Evolutionary conservation across 2,888 invertebrate species (phyloP).

Genomic region (Cerastis rubricosa): DNA sequence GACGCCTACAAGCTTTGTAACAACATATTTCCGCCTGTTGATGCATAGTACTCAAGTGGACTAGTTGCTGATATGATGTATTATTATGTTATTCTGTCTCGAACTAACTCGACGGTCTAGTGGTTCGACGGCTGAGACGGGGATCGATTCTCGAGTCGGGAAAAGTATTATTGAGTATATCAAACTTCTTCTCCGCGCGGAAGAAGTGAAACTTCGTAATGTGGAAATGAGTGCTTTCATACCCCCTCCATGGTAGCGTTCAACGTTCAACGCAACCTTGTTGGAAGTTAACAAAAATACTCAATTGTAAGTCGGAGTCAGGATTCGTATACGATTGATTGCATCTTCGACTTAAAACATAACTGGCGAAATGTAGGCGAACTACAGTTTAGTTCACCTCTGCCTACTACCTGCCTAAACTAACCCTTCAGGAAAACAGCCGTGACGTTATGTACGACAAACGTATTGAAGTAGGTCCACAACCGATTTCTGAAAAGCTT

Average conservation of each 20-base stretch:
- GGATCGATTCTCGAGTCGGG: background rate
- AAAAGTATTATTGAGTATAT: too few relatives aligned
- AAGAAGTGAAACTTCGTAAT: too few relatives aligned
- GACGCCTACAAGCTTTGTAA: slow-evolving; percentile 49
- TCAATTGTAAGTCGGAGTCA: background rate
- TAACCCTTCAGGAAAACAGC: background rate
- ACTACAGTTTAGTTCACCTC: background rate
- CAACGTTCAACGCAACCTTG: too few relatives aligned
- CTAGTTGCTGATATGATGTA: slow-evolving; percentile 31
- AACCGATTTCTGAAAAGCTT: background rate
- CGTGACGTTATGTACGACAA: background rate
- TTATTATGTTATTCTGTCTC: slow-evolving; percentile 15
- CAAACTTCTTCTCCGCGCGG: too few relatives aligned
- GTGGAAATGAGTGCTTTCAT: too few relatives aligned
- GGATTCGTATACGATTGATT: background rate
- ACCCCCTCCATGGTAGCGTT: too few relatives aligned
- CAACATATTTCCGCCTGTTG: slow-evolving; percentile 56
- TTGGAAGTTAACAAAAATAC: too few relatives aligned
- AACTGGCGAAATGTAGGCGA: background rate
- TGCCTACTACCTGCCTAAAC: background rate
- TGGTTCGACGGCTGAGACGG: too few relatives aligned
- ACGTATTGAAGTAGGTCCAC: slow-evolving; percentile 1
- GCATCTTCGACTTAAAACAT: background rate
- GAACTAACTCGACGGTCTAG: background rate
- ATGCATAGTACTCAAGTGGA: slow-evolving; percentile 54